Base-by-base conservation (phyloP, 92 coral and sea anemone species). In the Paragorgia papillata region DNA sequence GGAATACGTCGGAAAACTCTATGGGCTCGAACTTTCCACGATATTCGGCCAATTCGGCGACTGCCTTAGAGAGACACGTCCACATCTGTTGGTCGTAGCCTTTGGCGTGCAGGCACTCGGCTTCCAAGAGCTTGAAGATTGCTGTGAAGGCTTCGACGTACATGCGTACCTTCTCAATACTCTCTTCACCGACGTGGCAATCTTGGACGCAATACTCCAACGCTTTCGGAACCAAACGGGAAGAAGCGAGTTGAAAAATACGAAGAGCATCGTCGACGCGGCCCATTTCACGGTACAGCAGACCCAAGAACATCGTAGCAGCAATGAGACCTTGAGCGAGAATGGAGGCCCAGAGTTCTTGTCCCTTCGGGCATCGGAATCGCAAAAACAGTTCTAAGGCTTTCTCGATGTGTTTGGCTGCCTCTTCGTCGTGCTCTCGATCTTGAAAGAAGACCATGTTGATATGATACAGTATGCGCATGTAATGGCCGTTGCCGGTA, bases 211-310 rank as follows among this genome's bases (percentile, higher is more conserved):
- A 68, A 18, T 22, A 53, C 33, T 44, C 59, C 40, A 46, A 44
- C 21, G 57, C 59, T 49, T 68, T 68, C 19, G 58, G 9, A 7
- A 68, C 29, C 57, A 68, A 24, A 46, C 59, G 75, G 9, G 75
- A 1, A 30, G 57, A 44, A 1, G 58, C 75, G 13, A 46, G 3
- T 12, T 31, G 75, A 68, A 68, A 68, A 21, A 68, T 29, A 44
- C 59, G 75, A 24, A 68, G 75, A 68, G 75, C 75, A 19, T 68
- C 57, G 14, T 68, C 59, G 19, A 68, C 57, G 8, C 59, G 75
- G 19, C 26, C 43, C 43, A 17, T 29, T 17, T 68, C 21, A 2
- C 59, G 75, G 18, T 68, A 49, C 30, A 68, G 24, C 29, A 68
- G 57, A 44, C 75, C 75, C 22, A 68, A 46, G 19, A 44, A 46